A percentile compares a stretch with the other conserved stretches of the same genome.
These are phyloP conservation scores for Equus przewalskii DNA, from an alignment of 2,113 vertebrate genomes.

Conservation along the genomic window DNA sequence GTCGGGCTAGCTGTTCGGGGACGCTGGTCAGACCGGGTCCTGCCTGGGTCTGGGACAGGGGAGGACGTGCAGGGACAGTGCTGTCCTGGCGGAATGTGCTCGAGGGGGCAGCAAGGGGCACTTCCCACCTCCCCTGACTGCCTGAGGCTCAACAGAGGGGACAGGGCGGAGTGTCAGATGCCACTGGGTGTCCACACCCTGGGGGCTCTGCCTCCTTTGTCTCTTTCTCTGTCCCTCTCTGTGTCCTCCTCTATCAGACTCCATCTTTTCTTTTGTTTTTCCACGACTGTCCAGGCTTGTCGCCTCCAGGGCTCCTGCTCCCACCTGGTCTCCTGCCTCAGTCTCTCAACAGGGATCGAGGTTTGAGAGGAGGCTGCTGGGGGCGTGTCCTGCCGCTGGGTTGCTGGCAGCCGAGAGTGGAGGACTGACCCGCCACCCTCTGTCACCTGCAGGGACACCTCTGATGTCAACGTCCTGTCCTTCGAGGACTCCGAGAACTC, in stretches of 20 bases:
- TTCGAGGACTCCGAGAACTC: not conserved
- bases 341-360: no score
- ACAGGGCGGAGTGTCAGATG: fast-evolving
- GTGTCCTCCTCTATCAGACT: not conserved
- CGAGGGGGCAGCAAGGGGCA: not conserved
- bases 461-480: not conserved
- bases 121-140: not conserved
- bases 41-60: fast-evolving
- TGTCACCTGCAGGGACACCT: not conserved
- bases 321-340: no score
- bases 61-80: not conserved
- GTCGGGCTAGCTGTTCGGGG: not conserved
- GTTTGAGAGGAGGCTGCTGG: not conserved
- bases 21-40: not conserved
- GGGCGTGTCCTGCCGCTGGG: no score
- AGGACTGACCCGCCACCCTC: no score
- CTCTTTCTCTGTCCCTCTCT: not conserved
- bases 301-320: not conserved
- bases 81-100: not conserved
- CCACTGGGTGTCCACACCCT: not conserved
- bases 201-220: not conserved
- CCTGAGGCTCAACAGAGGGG: not conserved
- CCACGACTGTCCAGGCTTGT: not conserved
- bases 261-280: not conserved
- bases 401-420: no score